Evolutionary conservation across 1,140 invertebrate species (phyloP).

Genomic region (Episyrphus balteatus): DNA sequence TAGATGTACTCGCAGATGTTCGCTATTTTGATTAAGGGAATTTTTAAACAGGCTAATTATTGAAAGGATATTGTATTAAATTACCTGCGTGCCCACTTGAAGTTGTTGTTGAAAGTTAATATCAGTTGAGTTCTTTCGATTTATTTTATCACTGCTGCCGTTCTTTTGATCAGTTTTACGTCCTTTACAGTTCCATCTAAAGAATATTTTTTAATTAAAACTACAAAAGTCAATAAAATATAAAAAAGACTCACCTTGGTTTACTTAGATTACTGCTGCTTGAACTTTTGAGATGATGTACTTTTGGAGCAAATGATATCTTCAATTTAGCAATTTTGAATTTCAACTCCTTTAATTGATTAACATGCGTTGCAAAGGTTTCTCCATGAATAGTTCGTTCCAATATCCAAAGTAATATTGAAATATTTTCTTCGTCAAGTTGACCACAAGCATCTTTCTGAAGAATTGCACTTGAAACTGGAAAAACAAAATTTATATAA

Average conservation of each 20-base stretch:
- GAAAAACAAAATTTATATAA: background rate
- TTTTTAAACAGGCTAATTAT: background rate
- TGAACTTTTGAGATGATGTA: slow-evolving; percentile 26
- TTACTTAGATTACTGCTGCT: slow-evolving; percentile 23
- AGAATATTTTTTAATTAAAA: too few relatives aligned
- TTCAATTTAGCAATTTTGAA: slow-evolving; percentile 33
- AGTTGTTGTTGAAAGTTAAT: slow-evolving; percentile 19
- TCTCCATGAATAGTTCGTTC: slow-evolving; percentile 34
- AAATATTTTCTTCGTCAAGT: slow-evolving; percentile 28
- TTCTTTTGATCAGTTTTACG: slow-evolving; percentile 32
- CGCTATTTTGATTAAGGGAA: background rate
- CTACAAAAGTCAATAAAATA: too few relatives aligned
- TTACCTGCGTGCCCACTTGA: background rate
- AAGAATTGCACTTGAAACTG: slow-evolving; percentile 22
- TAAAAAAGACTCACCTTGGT: slow-evolving; percentile 15
- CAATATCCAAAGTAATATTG: slow-evolving; percentile 29
- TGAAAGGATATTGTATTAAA: background rate
- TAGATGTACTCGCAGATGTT: slow-evolving; percentile 12
- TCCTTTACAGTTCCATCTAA: slow-evolving; percentile 29
- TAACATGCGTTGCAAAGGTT: slow-evolving; percentile 31
- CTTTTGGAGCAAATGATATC: slow-evolving; percentile 30
- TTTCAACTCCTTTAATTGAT: slow-evolving; percentile 33
- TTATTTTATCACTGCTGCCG: slow-evolving; percentile 32
- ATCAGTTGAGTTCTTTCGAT: slow-evolving; percentile 34
- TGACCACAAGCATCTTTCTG: slow-evolving; percentile 24